phyloP scores from a whole-genome alignment of 1,140 invertebrate species.

The Saccostrea cuccullata region DNA sequence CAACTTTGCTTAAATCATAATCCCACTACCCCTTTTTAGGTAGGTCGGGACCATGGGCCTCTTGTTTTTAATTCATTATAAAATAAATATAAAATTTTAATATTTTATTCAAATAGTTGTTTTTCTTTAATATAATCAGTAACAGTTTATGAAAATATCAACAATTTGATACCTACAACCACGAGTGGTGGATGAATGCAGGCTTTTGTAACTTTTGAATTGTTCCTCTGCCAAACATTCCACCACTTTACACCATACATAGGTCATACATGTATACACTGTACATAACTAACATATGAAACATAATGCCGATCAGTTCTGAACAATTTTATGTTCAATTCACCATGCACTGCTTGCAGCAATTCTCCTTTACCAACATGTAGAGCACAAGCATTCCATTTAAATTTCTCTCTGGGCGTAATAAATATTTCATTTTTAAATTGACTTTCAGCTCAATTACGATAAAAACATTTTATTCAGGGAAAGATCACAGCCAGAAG shows the following conservation, averaged over 20 bases:
- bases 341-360: background rate
- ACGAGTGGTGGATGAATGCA: slow-evolving; percentile 5
- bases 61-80: background rate
- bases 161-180: slow-evolving; percentile 27
- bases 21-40: too few species aligned
- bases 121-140: slow-evolving; percentile 8
- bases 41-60: background rate
- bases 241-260: slow-evolving; percentile 5
- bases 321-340: background rate
- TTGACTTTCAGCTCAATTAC: background rate
- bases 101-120: background rate
- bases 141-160: slow-evolving; percentile 26
- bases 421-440: background rate
- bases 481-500: background rate
- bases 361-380: background rate
- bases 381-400: background rate
- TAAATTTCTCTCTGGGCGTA: background rate
- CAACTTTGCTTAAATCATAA: too few species aligned
- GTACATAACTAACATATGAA: too few species aligned
- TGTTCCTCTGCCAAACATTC: background rate
- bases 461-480: background rate
- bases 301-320: background rate
- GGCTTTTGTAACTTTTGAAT: background rate
- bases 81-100: background rate
- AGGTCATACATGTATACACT: background rate